Conservation (phyloP, 2,113 vertebrate species). For the Eira barbara region DNA sequence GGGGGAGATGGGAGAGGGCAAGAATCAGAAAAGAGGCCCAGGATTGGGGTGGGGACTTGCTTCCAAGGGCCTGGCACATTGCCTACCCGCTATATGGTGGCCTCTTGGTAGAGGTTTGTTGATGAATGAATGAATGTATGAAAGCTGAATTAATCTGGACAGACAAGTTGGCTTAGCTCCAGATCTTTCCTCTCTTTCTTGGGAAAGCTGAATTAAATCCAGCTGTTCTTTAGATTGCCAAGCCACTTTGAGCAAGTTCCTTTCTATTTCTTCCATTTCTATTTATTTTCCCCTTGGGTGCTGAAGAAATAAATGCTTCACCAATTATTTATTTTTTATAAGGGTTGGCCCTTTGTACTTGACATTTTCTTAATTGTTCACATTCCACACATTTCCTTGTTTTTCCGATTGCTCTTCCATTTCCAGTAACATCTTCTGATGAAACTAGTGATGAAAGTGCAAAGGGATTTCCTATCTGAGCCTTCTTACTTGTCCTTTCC, state of each 20-base stretch:
- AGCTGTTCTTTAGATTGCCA: slow-evolving; percentile 60
- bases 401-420: background rate
- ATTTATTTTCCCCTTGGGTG: slow-evolving; percentile 56
- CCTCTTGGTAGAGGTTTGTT: background rate
- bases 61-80: too few species aligned
- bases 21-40: background rate
- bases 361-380: slow-evolving; percentile 56
- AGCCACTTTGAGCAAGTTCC: slow-evolving; percentile 27
- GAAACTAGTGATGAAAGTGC: background rate
- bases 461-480: background rate
- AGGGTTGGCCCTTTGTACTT: slow-evolving; percentile 18
- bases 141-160: slow-evolving; percentile 28
- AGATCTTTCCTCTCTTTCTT: slow-evolving; percentile 42
- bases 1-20: background rate
- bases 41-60: too few species aligned
- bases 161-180: slow-evolving; percentile 27
- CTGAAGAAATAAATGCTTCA: slow-evolving; percentile 57
- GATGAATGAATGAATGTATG: slow-evolving; percentile 8
- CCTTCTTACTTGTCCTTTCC: background rate
- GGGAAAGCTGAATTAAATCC: slow-evolving; percentile 66
- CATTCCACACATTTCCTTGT: slow-evolving; percentile 41
- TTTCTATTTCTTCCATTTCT: slow-evolving; percentile 63
- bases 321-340: slow-evolving; percentile 55
- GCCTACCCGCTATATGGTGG: background rate
- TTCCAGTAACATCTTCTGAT: background rate